Conservation (phyloP, 1,140 invertebrate genomes). For the Gonatopus flavifemur region DNA sequence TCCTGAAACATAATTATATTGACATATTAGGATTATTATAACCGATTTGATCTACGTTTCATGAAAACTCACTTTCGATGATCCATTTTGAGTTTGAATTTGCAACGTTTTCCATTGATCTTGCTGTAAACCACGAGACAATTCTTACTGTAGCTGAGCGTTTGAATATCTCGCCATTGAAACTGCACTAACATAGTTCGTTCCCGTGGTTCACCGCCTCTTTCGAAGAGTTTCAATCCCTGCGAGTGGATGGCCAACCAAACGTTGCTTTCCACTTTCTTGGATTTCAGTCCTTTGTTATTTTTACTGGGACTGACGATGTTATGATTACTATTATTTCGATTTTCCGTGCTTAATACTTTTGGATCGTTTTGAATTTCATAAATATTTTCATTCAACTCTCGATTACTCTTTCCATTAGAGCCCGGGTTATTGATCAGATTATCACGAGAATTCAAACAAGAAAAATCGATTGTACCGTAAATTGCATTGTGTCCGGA, state of each 20-base stretch:
- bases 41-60: not conserved
- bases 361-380: conserved; percentile 14
- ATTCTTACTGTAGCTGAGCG: conserved; percentile 73
- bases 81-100: conserved; percentile 74
- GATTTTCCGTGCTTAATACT: conserved; percentile 22
- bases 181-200: conserved; percentile 49
- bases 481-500: conserved; percentile 17
- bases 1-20: conserved; percentile 53
- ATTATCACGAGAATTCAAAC: conserved; percentile 23
- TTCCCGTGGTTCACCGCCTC: conserved; percentile 44
- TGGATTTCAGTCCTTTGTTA: conserved; percentile 30
- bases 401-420: conserved; percentile 9
- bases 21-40: too few relatives aligned
- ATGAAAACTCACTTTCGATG: conserved; percentile 65
- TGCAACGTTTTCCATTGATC: conserved; percentile 65
- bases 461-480: conserved; percentile 24
- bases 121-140: conserved; percentile 66
- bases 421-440: conserved; percentile 12
- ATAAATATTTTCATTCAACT: conserved; percentile 8
- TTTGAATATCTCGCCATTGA: conserved; percentile 72
- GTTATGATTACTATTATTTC: conserved; percentile 19
- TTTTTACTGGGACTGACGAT: conserved; percentile 24
- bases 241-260: conserved; percentile 53
- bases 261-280: conserved; percentile 50
- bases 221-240: conserved; percentile 49